phyloP scores from a whole-genome alignment of 2,888 invertebrate genomes.

The Limnephilus rhombicus region DNA sequence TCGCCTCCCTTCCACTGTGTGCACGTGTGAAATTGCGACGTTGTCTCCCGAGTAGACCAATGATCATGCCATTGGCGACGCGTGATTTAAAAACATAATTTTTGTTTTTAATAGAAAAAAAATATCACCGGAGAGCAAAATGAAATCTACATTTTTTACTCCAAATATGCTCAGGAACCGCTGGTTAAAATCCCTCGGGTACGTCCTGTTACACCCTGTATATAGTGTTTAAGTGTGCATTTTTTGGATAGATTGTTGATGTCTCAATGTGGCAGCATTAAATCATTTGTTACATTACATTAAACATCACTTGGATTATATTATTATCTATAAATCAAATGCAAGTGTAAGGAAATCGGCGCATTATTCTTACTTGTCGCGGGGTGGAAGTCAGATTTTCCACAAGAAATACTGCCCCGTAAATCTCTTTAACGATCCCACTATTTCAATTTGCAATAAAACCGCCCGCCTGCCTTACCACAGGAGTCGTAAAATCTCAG shows the following conservation, averaged over 20 bases:
- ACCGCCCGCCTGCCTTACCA: neutral
- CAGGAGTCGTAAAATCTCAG: neutral
- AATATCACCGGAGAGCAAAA: too few species aligned
- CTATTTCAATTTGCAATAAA: conserved; percentile 1
- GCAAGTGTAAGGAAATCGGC: neutral
- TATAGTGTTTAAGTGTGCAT: too few species aligned
- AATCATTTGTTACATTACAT: neutral
- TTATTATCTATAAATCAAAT: neutral
- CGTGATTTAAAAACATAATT: too few species aligned
- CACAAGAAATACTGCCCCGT: neutral
- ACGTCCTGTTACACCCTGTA: too few species aligned
- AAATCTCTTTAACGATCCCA: neutral
- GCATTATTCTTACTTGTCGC: neutral
- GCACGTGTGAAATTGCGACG: too few species aligned
- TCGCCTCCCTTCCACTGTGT: too few species aligned
- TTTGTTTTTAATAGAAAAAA: too few species aligned
- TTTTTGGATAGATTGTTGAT: neutral
- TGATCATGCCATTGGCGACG: too few species aligned
- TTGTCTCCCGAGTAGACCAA: too few species aligned
- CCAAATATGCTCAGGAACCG: too few species aligned
- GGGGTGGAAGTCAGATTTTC: neutral
- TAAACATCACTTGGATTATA: neutral
- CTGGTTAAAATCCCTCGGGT: too few species aligned
- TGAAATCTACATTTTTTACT: too few species aligned
- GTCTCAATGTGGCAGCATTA: neutral